Base-by-base conservation (phyloP, 2,888 invertebrate genomes). In the Osmoderma eremita region DNA sequence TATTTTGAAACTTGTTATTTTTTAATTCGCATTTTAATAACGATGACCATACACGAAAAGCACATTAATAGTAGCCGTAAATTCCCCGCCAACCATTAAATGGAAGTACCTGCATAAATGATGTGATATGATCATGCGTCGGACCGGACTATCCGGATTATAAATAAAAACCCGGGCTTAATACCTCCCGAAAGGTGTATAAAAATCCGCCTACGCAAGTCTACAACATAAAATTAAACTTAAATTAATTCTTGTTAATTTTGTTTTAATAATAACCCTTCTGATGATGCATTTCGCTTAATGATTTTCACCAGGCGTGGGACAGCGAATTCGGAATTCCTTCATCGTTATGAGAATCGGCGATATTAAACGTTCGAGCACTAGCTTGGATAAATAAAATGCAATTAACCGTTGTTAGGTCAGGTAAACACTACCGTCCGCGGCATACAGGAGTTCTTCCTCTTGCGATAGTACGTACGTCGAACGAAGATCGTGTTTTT, bases 391-490 rank as follows among this genome's bases (percentile, higher is more conserved):
- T 61, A 61, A 61, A 61, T 61, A 61, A 61, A 48, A 61, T 30
- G 58, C 45, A 61, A 61, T 61, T 61, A 61, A 61, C 58, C 30
- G 45, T 36, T 61, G 58, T 61, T 61, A 61, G 45, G 45, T 61
- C 58, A 45, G 30, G 58, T 45, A 61, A 61, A 61, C 58, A 61
- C 58, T 61, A 61, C 58, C 45, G 58, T 61, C 24, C 53, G 38
- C 24, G 45, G 24, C 17, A n/a, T 24, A 61, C 45, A 36, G 45
- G 42, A 53, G 53, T 53, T 53, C 53, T 53, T 53, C 53, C 6
- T 30, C 30, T 17, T 53, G 15, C 53, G 38, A 53, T 53, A 15
- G 53, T 15, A 53, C 53, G 38, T 38, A 53, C 53, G 53, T 36
- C 53, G 24, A 30, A 10, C 38, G 38, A 18, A 53, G 53, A 53